Evolutionary conservation across 2,113 vertebrate genomes (phyloP), one percentile per base, ranked within the genome.

Genomic region (Xenopus tropicalis): DNA sequence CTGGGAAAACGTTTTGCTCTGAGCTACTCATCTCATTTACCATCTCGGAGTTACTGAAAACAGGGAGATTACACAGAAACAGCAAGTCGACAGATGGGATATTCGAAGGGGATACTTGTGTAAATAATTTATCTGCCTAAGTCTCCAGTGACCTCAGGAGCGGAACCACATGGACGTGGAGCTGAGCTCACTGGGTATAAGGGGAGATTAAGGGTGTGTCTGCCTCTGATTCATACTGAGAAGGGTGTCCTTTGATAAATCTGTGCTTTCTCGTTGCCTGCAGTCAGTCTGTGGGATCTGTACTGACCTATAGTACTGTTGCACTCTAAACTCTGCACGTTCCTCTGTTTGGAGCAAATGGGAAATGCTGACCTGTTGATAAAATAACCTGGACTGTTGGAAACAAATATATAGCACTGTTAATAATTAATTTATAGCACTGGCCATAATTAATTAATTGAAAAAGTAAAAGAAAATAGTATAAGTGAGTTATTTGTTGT

Each of bases 61-160:
- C 73, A 76, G 66, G 68, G 73, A 76, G 73, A 76, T 76, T 76
- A 69, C 69, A 69, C 73, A 76, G 73, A 69, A 69, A 76, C 66
- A 69, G 73, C 66, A 43, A 68, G 73, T 61, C 66, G 66, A 76
- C 73, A 76, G 73, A 76, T 76, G 73, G 73, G 66, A 76, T 69
- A 63, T 76, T 76, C 59, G 73, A 63, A 76, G 66, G 73, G 73
- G 66, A 76, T 63, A 76, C 73, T 76, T 69, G 73, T 76, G 73
- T 76, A 76, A 76, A 76, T 76, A 76, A 76, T 76, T 76, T 76
- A 76, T 76, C 73, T 76, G 63, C 73, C 56, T 48, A 76, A 76
- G 57, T 76, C 73, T 66, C 73, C 44, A 56, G 59, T 76, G 73
- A 76, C 66, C 73, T 76, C 46, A 13, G 65, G 66, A 76, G 61